Evolutionary conservation across 2,113 vertebrate species (phyloP).

Genomic region (Laticauda laticaudata): DNA sequence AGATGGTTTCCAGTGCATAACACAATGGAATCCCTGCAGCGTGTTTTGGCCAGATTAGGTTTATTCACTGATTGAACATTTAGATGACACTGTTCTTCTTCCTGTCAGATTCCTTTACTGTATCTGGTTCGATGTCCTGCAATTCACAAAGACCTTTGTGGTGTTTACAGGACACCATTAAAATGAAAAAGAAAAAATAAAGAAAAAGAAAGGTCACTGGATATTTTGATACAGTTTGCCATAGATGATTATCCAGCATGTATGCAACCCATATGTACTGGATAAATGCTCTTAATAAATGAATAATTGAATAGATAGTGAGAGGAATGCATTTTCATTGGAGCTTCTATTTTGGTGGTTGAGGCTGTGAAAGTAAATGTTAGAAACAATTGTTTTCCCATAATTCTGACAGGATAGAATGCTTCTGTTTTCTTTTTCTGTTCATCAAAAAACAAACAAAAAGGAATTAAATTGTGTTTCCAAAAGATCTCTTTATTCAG

Average conservation of each 20-base stretch:
- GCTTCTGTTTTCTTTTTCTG: background rate
- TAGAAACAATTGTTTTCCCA: background rate
- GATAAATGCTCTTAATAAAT: background rate
- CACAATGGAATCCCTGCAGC: background rate
- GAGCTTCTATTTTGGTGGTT: background rate
- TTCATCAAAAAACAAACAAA: background rate
- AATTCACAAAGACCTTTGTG: background rate
- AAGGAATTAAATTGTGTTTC: background rate
- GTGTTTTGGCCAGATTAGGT: slow-evolving; percentile 12
- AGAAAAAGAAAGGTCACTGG: background rate
- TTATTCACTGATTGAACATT: slow-evolving; percentile 20
- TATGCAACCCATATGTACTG: slow-evolving; percentile 1
- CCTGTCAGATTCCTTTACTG: background rate
- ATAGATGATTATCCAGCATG: background rate
- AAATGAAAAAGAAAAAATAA: background rate
- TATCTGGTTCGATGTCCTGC: background rate
- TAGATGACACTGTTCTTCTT: slow-evolving; percentile 23
- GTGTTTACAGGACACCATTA: background rate
- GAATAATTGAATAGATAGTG: background rate
- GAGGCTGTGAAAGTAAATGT: background rate
- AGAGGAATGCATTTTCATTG: background rate
- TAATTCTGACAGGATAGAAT: background rate
- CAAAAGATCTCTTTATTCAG: background rate
- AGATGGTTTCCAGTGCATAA: background rate
- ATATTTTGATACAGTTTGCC: slow-evolving; percentile 1